These are phyloP conservation scores for Platynereis dumerilii DNA, from an alignment of 2,888 invertebrate genomes.

Conservation along the genomic window DNA sequence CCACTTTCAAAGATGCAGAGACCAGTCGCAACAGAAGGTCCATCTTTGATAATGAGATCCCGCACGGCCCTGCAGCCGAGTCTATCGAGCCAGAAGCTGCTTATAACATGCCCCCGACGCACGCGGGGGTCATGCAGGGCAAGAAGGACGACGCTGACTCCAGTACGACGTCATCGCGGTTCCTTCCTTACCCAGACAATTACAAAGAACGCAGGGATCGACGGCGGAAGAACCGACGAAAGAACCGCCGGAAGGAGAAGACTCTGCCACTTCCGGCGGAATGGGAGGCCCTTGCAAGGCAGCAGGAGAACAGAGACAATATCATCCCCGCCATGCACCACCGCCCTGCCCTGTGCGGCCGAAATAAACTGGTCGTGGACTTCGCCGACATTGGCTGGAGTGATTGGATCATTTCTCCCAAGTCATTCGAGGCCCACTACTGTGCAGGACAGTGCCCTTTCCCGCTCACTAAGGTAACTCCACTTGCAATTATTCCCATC, in stretches of 20 bases:
- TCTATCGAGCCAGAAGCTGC: neutral
- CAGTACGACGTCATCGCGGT: conserved; percentile 14
- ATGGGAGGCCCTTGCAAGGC: conserved; percentile 30
- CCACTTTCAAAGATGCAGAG: neutral
- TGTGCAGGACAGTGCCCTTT: conserved; percentile 64
- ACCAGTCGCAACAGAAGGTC: conserved; percentile 40
- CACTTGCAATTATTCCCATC: too few relatives aligned
- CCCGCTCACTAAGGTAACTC: conserved; percentile 47
- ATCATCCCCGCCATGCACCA: neutral
- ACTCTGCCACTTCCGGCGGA: conserved; percentile 33
- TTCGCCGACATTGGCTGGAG: conserved; percentile 66
- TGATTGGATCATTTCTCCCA: conserved; percentile 65
- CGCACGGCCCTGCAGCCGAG: conserved; percentile 49
- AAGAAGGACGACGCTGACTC: conserved; percentile 13
- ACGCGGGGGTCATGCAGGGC: conserved; percentile 50
- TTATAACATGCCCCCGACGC: conserved; percentile 49
- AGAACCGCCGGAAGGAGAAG: conserved; percentile 36
- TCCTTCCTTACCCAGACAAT: conserved; percentile 50
- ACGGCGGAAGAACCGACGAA: conserved; percentile 29
- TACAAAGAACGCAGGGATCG: conserved; percentile 29
- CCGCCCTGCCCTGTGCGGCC: conserved; percentile 45
- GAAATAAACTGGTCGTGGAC: conserved; percentile 59
- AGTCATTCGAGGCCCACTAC: conserved; percentile 64
- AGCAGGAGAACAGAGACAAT: conserved; percentile 3
- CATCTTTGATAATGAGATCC: conserved; percentile 58